Conservation (phyloP, 2,113 vertebrate genomes). For the Pycnonotus jocosus region DNA sequence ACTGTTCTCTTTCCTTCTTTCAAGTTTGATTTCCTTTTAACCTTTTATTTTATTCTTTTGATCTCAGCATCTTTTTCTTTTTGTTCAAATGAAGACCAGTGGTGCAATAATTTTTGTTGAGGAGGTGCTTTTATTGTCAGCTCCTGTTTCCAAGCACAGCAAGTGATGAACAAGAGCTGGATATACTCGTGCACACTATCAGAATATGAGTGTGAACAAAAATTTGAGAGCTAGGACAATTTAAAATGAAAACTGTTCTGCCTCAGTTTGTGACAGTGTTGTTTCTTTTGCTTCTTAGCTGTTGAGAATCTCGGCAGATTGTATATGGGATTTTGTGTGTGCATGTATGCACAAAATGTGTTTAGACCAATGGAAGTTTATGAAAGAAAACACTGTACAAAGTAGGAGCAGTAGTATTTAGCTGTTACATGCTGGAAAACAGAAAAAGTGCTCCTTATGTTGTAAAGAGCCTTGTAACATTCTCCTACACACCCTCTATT, state of each 20-base stretch:
- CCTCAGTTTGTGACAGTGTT: neutral
- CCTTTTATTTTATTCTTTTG: slow-evolving; percentile 64
- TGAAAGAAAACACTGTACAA: neutral
- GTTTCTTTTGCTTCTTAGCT: neutral
- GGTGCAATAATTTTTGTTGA: slow-evolving; percentile 21
- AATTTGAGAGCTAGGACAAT: neutral
- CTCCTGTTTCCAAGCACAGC: neutral
- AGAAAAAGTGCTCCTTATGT: neutral
- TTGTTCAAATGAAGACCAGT: slow-evolving; percentile 34
- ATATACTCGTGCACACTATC: neutral
- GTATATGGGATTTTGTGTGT: neutral
- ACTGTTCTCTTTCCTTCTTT: slow-evolving; percentile 60
- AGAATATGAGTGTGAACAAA: neutral
- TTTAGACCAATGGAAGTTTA: neutral
- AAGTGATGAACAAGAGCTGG: neutral
- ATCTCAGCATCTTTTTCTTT: slow-evolving; percentile 48
- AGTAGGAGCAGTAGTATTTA: neutral
- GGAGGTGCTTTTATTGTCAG: slow-evolving; percentile 2
- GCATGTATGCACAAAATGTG: neutral
- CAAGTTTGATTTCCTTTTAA: slow-evolving; percentile 64
- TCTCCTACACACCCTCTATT: neutral
- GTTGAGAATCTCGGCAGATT: neutral
- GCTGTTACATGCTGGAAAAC: neutral
- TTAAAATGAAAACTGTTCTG: neutral
- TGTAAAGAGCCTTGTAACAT: neutral